Percentiles rank a stretch among this genome's conserved stretches.
phyloP scores from a whole-genome alignment of 2,113 vertebrate genomes.

The Speoplatyrhinus poulsoni region DNA sequence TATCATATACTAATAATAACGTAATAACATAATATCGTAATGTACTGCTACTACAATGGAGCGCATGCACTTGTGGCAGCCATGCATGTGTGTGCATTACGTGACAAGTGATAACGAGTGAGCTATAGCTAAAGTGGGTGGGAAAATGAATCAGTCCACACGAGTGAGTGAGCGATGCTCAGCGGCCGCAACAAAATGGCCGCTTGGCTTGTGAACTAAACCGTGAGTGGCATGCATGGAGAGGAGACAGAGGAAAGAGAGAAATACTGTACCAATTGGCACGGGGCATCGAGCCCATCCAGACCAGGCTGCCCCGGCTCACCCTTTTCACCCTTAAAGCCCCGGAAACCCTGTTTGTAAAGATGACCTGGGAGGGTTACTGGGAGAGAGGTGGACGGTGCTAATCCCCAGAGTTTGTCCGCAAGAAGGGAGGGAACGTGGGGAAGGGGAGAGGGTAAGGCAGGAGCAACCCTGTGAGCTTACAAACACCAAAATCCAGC shows the following conservation, averaged over 20 bases:
- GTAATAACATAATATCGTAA: not conserved
- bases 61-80: not conserved
- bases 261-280: slow-evolving; percentile 99
- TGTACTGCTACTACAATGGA: not conserved
- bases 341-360: slow-evolving; percentile 99
- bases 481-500: slow-evolving; percentile 39
- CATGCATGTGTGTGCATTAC: not conserved
- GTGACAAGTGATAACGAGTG: not conserved
- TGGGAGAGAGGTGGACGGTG: slow-evolving; percentile 68
- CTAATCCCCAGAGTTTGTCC: slow-evolving; percentile 48
- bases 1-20: not conserved
- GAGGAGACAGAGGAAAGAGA: slow-evolving; percentile 87
- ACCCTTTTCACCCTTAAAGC: slow-evolving; percentile 99
- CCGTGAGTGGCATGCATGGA: slow-evolving; percentile 82
- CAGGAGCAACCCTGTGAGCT: slow-evolving; percentile 75
- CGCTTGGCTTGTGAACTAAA: slow-evolving; percentile 30
- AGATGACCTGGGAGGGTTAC: slow-evolving; percentile 98
- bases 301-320: slow-evolving; percentile 99
- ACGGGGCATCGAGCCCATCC: slow-evolving; percentile 99
- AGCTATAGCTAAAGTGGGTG: not conserved
- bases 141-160: slow-evolving; percentile 2
- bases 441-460: slow-evolving; percentile 42
- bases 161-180: slow-evolving; percentile 45
- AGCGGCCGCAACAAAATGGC: slow-evolving; percentile 2
- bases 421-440: slow-evolving; percentile 26